Percentiles rank a stretch among this genome's conserved stretches.
Conservation (phyloP, 2,888 invertebrate species). For the Strigamia crassipes region DNA sequence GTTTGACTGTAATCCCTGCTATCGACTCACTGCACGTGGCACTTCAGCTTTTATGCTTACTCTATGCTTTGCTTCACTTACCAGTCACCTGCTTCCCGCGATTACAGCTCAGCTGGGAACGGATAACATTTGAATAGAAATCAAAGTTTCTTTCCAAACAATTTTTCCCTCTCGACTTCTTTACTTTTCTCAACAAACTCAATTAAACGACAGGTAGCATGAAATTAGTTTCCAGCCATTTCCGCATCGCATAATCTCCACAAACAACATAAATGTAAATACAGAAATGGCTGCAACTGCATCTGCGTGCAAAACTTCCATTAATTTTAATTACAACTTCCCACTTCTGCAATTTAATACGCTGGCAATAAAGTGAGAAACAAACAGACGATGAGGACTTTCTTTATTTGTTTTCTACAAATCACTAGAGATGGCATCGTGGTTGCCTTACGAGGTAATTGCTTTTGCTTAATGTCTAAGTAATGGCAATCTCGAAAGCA, state of each 20-base stretch:
- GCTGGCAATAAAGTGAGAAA: too few species aligned
- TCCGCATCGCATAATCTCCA: too few species aligned
- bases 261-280: too few species aligned
- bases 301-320: background rate
- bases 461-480: too few species aligned
- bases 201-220: background rate
- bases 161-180: background rate
- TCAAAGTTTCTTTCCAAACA: background rate
- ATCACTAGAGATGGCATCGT: too few species aligned
- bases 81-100: background rate
- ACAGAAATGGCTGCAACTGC: background rate
- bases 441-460: too few species aligned
- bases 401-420: too few species aligned
- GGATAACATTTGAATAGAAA: slow-evolving; percentile 28
- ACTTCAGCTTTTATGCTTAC: background rate
- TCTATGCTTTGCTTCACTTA: background rate
- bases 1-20: slow-evolving; percentile 1
- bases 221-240: too few species aligned
- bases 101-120: background rate
- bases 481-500: too few species aligned
- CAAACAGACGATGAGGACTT: too few species aligned
- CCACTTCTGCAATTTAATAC: background rate
- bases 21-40: slow-evolving; percentile 25
- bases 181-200: background rate
- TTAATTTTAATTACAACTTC: background rate